Evolutionary conservation across 2,888 invertebrate genomes (phyloP).

Genomic region (Eupithecia insigniata): DNA sequence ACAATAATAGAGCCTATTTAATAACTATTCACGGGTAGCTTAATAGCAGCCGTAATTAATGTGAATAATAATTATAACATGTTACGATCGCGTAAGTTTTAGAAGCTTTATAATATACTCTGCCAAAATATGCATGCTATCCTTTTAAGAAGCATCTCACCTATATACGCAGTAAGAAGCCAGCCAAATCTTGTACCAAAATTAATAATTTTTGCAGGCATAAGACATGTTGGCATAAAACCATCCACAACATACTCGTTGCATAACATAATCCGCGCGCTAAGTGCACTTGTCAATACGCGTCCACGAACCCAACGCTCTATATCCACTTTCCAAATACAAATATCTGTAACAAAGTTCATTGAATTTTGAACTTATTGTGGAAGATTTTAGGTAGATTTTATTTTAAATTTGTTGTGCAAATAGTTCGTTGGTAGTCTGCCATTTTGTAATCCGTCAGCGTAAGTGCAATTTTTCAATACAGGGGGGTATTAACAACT

Average conservation of each 20-base stretch:
- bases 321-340: constrained; percentile 63
- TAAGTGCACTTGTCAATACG: constrained; percentile 79
- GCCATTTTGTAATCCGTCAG: constrained; percentile 75
- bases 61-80: no score
- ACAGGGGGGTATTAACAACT: constrained; percentile 56
- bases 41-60: no score
- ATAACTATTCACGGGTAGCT: no score
- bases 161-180: no score
- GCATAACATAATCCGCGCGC: constrained; percentile 69
- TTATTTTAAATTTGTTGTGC: constrained; percentile 41
- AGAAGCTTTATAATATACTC: no score
- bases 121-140: no score
- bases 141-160: no score
- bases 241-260: constrained; percentile 49
- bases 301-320: constrained; percentile 55
- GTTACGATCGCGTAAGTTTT: no score
- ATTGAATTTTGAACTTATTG: constrained; percentile 36
- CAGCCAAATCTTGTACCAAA: no score
- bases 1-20: no score
- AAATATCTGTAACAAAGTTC: constrained; percentile 53
- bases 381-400: constrained; percentile 31
- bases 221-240: constrained; percentile 46
- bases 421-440: constrained; percentile 62
- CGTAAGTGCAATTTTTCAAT: constrained; percentile 74
- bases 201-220: no score